A percentile compares a stretch with the other conserved stretches of the same genome.
These are phyloP conservation scores for Daubentonia madagascariensis DNA, from an alignment of 2,113 vertebrate species.

Conservation along the genomic window DNA sequence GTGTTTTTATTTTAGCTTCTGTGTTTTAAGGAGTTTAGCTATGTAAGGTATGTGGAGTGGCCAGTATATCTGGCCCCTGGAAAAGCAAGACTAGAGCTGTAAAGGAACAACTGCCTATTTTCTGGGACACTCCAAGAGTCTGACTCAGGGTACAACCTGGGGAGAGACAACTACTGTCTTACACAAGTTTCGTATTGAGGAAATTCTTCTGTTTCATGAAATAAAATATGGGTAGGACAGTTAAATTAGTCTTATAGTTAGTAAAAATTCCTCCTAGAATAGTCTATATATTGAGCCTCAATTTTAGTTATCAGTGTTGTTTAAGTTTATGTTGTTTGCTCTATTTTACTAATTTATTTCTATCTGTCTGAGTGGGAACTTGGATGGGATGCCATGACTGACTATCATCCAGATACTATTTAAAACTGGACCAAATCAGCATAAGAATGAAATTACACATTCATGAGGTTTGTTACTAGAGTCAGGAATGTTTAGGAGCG, in stretches of 20 bases:
- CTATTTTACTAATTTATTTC: background rate
- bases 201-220: background rate
- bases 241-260: background rate
- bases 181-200: background rate
- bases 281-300: background rate
- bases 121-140: background rate
- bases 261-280: background rate
- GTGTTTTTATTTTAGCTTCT: background rate
- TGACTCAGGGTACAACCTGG: background rate
- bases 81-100: too few relatives aligned
- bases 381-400: background rate
- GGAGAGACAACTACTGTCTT: background rate
- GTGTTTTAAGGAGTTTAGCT: background rate
- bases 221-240: background rate
- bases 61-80: background rate
- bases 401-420: background rate
- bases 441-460: background rate
- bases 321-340: background rate
- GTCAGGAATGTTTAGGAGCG: background rate
- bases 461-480: background rate
- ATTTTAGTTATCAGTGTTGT: background rate
- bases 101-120: background rate
- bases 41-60: background rate
- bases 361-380: background rate
- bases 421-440: background rate